phyloP scores from a whole-genome alignment of 2,888 invertebrate genomes.

The Conomelus anceps region DNA sequence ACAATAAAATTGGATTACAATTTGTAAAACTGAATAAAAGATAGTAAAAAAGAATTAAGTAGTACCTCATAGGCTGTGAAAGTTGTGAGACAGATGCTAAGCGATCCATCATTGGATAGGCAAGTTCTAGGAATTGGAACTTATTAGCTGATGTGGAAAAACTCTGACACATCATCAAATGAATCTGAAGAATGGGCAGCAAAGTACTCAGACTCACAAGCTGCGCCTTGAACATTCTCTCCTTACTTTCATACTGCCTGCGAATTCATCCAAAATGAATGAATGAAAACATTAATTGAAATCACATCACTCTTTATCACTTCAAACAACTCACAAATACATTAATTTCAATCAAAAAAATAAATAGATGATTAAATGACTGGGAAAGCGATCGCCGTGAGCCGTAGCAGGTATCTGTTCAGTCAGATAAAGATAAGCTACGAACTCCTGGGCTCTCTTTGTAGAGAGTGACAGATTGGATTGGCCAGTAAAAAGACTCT shows the following conservation, averaged over 20 bases:
- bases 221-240: conserved; percentile 50
- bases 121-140: conserved; percentile 65
- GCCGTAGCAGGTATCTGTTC: too few species aligned
- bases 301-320: not conserved
- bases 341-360: not conserved
- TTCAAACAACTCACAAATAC: not conserved
- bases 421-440: too few species aligned
- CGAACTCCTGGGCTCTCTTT: too few species aligned
- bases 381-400: too few species aligned
- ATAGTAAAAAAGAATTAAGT: not conserved
- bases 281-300: not conserved
- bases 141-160: conserved; percentile 65
- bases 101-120: conserved; percentile 59
- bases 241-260: conserved; percentile 47
- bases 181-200: conserved; percentile 61
- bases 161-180: conserved; percentile 61
- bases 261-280: conserved; percentile 18
- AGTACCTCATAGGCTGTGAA: conserved; percentile 52
- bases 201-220: conserved; percentile 52
- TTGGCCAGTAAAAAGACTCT: too few species aligned
- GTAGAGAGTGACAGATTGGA: too few species aligned
- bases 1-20: not conserved
- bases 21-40: not conserved
- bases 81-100: conserved; percentile 58
- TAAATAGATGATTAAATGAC: too few species aligned